Percentiles rank a stretch among this genome's conserved stretches.
Evolutionary conservation across 2,888 invertebrate species (phyloP).

Genomic region (Sialis lutaria): DNA sequence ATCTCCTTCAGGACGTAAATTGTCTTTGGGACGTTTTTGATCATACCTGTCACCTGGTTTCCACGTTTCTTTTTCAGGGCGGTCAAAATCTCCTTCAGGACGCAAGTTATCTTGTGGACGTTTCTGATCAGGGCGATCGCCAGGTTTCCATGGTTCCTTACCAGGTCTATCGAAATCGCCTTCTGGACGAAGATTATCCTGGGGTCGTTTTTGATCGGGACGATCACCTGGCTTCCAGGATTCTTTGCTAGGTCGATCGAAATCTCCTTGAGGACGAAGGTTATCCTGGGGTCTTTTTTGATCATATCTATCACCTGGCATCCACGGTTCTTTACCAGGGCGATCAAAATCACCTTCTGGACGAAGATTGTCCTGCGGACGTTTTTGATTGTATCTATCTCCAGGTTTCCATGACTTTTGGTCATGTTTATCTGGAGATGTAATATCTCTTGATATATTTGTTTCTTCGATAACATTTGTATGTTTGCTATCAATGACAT

Average conservation of each 20-base stretch:
- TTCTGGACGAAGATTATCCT: conserved; percentile 34
- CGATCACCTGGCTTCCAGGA: conserved; percentile 20
- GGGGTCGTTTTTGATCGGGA: conserved; percentile 17
- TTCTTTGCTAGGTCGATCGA: conserved; percentile 20
- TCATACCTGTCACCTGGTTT: conserved; percentile 22
- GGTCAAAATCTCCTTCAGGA: conserved; percentile 32
- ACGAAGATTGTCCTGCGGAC: conserved; percentile 26
- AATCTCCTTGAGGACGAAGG: conserved; percentile 32
- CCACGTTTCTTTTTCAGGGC: conserved; percentile 25
- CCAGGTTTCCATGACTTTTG: conserved; percentile 17
- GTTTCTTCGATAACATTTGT: not conserved
- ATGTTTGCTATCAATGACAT: not conserved
- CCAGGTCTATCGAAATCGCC: conserved; percentile 25
- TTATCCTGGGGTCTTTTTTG: conserved; percentile 31
- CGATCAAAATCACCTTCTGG: conserved; percentile 29
- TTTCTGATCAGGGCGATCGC: conserved; percentile 27
- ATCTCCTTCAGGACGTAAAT: conserved; percentile 32
- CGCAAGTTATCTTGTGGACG: conserved; percentile 29
- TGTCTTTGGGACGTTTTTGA: conserved; percentile 25
- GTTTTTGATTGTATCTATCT: conserved; percentile 19
- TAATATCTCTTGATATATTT: not conserved
- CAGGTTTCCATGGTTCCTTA: conserved; percentile 26
- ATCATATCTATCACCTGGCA: conserved; percentile 19
- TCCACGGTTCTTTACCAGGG: conserved; percentile 20
- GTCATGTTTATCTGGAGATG: conserved; percentile 13